Evolutionary conservation across 1,140 invertebrate species (phyloP).

Genomic region (Zaprionus taronus): DNA sequence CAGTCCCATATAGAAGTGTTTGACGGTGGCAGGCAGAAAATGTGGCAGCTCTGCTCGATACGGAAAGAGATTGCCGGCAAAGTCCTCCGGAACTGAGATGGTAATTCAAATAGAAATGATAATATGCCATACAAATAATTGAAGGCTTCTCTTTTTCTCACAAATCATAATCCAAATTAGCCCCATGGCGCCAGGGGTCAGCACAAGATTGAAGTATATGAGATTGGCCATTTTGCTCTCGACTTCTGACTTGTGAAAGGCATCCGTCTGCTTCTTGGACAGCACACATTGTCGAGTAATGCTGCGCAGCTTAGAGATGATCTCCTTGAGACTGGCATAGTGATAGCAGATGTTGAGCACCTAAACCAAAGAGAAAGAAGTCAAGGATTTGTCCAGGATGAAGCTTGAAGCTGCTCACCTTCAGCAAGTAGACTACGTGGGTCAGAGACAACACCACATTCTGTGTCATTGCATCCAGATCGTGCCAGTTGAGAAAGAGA

Average conservation of each 20-base stretch:
- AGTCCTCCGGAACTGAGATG: conserved; percentile 51
- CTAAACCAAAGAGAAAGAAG: conserved; percentile 6
- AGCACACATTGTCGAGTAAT: conserved; percentile 40
- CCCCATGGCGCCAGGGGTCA: conserved; percentile 41
- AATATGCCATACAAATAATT: neutral
- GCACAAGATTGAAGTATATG: conserved; percentile 58
- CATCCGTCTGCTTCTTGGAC: conserved; percentile 45
- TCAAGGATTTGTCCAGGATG: neutral
- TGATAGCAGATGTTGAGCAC: conserved; percentile 53
- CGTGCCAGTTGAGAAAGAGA: conserved; percentile 49
- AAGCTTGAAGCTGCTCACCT: conserved; percentile 34
- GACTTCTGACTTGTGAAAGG: conserved; percentile 53
- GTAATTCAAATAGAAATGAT: neutral
- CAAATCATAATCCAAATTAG: conserved; percentile 52
- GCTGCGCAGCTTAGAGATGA: conserved; percentile 26
- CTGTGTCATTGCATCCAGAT: conserved; percentile 65
- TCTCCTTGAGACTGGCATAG: conserved; percentile 30
- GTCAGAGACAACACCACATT: conserved; percentile 66
- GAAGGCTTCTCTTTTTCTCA: conserved; percentile 13
- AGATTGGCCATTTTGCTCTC: conserved; percentile 56
- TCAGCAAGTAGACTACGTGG: conserved; percentile 54
- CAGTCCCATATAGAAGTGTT: conserved; percentile 62
- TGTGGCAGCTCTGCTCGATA: conserved; percentile 60
- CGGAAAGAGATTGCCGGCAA: conserved; percentile 66
- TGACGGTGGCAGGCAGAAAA: conserved; percentile 18